Base-by-base conservation (phyloP, 2,113 vertebrate species). In the Takifugu flavidus region DNA sequence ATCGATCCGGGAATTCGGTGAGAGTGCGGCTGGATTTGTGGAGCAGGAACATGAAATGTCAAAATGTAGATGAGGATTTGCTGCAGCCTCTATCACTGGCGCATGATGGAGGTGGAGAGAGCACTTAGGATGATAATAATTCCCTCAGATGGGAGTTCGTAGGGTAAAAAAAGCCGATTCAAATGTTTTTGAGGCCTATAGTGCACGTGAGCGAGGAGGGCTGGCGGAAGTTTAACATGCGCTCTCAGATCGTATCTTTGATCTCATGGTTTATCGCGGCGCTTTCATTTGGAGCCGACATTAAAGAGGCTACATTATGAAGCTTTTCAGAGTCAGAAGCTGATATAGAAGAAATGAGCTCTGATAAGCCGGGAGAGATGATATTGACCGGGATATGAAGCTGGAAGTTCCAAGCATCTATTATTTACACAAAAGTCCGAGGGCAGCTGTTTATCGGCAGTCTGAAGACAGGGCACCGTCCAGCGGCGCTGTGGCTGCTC, bases 1-100 rank as follows among this genome's bases (percentile, higher is more conserved):
- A 84, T 82, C 77, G 67, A 65, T 80, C 62, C 14, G 7, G 49
- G 59, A 52, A 77, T 78, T 77, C 79, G 74, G 74, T 80, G 72
- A 50, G 69, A 51, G 65, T 65, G 42, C 66, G 54, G 56, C 57
- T 74, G 52, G 65, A 78, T 87, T 84, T 78, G 74, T 55, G n/a
- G 57, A 44, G 67, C 52, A 70, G 57, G 57, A 59, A 70, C 77
- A 71, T 78, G 64, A 74, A 76, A 79, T 72, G 71, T 77, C 66
- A 77, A 77, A 76, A 68, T 67, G 70, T 61, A 56, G 59, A 77
- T 72, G 71, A 56, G 65, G 59, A 73, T 79, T 80, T 79, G 64
- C 27, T 56, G 46, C 44, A 4, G 69, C 64, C 53, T 75, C 66
- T 64, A 69, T 77, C 67, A 61, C 74, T 20, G 57, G 53, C 29